Percentiles rank a stretch among this genome's conserved stretches.
Evolutionary conservation across 2,797 vertebrate genomes (phyloP).

Genomic region (Spatula clypeata): DNA sequence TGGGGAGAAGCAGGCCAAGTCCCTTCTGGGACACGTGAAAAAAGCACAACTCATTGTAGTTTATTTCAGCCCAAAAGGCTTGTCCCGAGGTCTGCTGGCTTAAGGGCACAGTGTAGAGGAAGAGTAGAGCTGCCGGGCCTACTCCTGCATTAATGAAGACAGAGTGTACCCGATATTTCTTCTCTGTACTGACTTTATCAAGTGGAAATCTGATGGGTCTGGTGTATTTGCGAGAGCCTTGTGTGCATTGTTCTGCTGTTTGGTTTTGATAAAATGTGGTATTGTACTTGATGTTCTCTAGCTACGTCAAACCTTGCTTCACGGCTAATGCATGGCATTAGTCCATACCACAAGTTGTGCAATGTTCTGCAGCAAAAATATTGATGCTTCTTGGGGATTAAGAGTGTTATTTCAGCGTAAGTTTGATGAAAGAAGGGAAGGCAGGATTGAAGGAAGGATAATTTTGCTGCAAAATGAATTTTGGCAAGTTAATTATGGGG

Average conservation of each 20-base stretch:
- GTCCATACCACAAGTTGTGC: conserved; percentile 87
- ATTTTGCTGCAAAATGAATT: background rate
- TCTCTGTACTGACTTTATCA: conserved; percentile 76
- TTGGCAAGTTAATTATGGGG: background rate
- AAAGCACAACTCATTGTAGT: background rate
- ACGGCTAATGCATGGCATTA: conserved; percentile 78
- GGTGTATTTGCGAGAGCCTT: conserved; percentile 76
- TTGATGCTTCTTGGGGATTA: conserved; percentile 83
- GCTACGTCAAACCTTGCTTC: conserved; percentile 83
- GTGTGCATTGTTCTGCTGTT: conserved; percentile 85
- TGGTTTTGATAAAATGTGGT: conserved; percentile 86
- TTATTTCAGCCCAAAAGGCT: background rate
- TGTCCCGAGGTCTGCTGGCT: background rate
- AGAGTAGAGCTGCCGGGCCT: conserved; percentile 1
- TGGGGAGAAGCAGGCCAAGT: background rate
- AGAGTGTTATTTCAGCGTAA: conserved; percentile 78
- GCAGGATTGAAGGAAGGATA: background rate
- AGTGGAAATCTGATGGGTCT: conserved; percentile 78
- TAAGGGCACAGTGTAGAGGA: background rate
- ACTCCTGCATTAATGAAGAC: conserved; percentile 66
- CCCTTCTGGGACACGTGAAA: background rate
- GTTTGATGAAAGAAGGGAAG: conserved; percentile 70
- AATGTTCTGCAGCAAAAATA: conserved; percentile 81
- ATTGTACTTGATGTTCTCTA: conserved; percentile 87
- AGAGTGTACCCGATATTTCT: conserved; percentile 69